Percentiles rank a stretch among this genome's conserved stretches.
These are phyloP conservation scores for Drosophila parthenogenetica DNA, from an alignment of 2,888 invertebrate species.

Conservation along the genomic window DNA sequence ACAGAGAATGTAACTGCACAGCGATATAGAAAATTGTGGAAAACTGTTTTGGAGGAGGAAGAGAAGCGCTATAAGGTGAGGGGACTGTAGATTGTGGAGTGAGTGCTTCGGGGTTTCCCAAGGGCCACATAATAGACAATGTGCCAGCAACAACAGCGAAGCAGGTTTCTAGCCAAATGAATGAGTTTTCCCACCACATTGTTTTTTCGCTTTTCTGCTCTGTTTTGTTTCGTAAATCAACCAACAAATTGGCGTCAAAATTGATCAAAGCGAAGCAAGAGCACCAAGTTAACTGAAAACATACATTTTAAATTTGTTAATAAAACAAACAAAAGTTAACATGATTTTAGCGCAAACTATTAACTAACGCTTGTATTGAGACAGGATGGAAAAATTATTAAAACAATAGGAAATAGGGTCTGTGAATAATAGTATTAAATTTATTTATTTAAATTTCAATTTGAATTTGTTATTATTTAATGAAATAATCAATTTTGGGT, in stretches of 20 bases:
- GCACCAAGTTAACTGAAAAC: constrained; percentile 14
- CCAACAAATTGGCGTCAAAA: constrained; percentile 57
- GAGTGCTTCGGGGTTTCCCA: not conserved
- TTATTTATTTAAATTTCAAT: too few species aligned
- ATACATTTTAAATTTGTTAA: not conserved
- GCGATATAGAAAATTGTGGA: constrained; percentile 36
- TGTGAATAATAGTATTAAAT: too few species aligned
- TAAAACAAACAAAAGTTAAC: constrained; percentile 4
- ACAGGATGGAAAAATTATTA: not conserved
- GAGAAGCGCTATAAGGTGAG: not conserved
- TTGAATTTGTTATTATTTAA: too few species aligned
- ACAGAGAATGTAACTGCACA: constrained; percentile 27
- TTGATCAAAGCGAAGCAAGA: constrained; percentile 52
- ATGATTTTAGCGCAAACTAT: constrained; percentile 6
- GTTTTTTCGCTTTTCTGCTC: constrained; percentile 4
- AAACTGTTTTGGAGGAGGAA: constrained; percentile 29
- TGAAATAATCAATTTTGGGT: too few species aligned
- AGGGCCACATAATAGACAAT: constrained; percentile 43
- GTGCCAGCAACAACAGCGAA: constrained; percentile 8
- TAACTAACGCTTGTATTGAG: too few species aligned
- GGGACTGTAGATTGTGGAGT: not conserved
- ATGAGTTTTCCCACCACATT: constrained; percentile 15
- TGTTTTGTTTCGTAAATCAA: constrained; percentile 36
- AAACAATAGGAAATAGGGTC: too few species aligned
- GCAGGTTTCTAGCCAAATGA: constrained; percentile 33